Conservation (phyloP, 35 echinoderm and acorn worm species). For the Holothuria glaberrima region DNA sequence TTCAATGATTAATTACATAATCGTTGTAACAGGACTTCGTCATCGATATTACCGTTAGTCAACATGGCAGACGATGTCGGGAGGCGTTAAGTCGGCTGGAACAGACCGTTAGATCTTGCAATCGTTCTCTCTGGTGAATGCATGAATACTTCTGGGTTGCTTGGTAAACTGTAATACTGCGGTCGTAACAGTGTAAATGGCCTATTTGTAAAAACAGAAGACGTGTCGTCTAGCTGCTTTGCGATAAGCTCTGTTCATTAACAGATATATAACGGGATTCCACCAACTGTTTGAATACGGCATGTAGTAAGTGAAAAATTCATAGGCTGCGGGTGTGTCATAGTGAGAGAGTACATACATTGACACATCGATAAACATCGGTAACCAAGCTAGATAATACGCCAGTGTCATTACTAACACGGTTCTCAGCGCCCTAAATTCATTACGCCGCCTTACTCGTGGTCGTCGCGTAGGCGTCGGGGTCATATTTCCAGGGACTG, state of each 20-base stretch:
- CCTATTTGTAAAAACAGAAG: slow-evolving; percentile 25
- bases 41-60: no score
- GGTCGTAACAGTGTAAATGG: neutral
- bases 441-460: slow-evolving; percentile 15
- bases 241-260: slow-evolving; percentile 53
- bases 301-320: slow-evolving; percentile 56
- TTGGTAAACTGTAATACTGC: no score
- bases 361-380: slow-evolving; percentile 18
- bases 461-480: slow-evolving; percentile 11
- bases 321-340: slow-evolving; percentile 41
- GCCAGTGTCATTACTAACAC: slow-evolving; percentile 30
- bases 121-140: no score
- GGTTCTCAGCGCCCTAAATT: slow-evolving; percentile 27
- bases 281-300: slow-evolving; percentile 61
- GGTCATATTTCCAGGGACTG: neutral
- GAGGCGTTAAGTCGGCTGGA: no score
- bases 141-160: no score
- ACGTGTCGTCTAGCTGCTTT: slow-evolving; percentile 49
- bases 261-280: slow-evolving; percentile 40
- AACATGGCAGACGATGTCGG: no score
- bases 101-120: no score
- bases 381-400: slow-evolving; percentile 35
- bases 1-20: no score
- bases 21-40: no score
- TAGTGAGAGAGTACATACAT: slow-evolving; percentile 14